Conservation (phyloP, 2,888 invertebrate genomes). For the Metellina segmentata region DNA sequence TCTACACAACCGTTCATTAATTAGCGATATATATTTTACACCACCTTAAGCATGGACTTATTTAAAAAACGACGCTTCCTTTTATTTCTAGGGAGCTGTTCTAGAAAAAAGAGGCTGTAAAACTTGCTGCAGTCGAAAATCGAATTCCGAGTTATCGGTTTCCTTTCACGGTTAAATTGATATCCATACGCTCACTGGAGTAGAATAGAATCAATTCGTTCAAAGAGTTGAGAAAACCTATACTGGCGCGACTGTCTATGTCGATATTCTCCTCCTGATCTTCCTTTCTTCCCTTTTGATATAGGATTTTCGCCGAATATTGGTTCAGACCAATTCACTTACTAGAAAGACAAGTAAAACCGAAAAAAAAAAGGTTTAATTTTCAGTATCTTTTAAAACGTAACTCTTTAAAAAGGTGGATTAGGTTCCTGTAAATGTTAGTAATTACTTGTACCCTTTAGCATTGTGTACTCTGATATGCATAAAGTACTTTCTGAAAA, state of each 20-base stretch:
- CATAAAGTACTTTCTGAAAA: too few species aligned
- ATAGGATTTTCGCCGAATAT: slow-evolving; percentile 4
- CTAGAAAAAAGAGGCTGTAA: background rate
- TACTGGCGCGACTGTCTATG: background rate
- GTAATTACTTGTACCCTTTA: too few species aligned
- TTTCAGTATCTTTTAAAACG: background rate
- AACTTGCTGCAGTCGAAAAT: background rate
- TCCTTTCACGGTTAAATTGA: slow-evolving; percentile 39
- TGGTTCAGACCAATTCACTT: slow-evolving; percentile 5
- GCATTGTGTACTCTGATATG: too few species aligned
- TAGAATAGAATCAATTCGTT: slow-evolving; percentile 40
- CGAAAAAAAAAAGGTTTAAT: background rate
- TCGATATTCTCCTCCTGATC: slow-evolving; percentile 12
- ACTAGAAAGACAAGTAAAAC: background rate
- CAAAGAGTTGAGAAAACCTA: slow-evolving; percentile 10
- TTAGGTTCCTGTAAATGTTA: too few species aligned
- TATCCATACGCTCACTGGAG: slow-evolving; percentile 14
- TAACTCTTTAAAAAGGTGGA: too few species aligned
- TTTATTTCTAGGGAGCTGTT: background rate
- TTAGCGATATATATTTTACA: background rate
- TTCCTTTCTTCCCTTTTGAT: background rate
- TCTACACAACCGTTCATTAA: background rate
- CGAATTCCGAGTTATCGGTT: slow-evolving; percentile 28
- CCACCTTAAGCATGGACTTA: background rate
- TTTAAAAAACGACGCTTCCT: background rate